Evolutionary conservation across 2,797 vertebrate genomes (phyloP), one percentile per base, ranked within the genome.

Genomic region (Gymnodraco acuticeps): DNA sequence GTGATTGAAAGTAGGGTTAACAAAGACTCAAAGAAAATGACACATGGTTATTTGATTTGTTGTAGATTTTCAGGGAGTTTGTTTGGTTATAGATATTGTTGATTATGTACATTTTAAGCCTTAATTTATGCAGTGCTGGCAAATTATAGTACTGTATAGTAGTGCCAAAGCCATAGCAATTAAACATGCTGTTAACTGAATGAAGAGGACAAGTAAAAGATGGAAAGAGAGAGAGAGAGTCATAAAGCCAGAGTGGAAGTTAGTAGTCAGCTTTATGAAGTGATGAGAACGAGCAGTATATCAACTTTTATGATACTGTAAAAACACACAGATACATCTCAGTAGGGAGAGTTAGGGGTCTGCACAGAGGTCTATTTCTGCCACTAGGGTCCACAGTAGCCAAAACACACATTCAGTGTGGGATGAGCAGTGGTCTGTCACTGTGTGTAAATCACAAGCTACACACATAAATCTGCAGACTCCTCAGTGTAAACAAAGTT

Each of bases 291-390:
- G 45, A 23, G 45, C 53, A 86, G 53, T 65, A 77, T 47, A 80
- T 86, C 60, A 70, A 19, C 23, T 81, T 90, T 88, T 86, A 87
- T 73, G 61, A 73, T 69, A 55, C 53, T 78, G 58, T 80, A 83
- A 83, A 83, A 78, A 73, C 56, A 72, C 17, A 41, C 20, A 17
- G 50, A 79, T 33, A 50, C 63, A 70, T 67, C 61, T 65, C 63
- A 47, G 41, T 53, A 55, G 66, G 54, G 61, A 59, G 67, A 54
- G 54, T 27, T 19, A 68, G 45, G 45, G 56, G 41, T 65, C 67
- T 48, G 10, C 45, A 11, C 9, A 54, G 55, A 63, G 61, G 51
- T 65, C 53, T 76, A 33, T 60, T 75, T 80, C 72, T 78, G 58
- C 65, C 46, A 16, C 64, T 75, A 47, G 64, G 72, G 79, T 69